Base-by-base conservation (phyloP, 2,797 vertebrate species). In the Diceros bicornis region DNA sequence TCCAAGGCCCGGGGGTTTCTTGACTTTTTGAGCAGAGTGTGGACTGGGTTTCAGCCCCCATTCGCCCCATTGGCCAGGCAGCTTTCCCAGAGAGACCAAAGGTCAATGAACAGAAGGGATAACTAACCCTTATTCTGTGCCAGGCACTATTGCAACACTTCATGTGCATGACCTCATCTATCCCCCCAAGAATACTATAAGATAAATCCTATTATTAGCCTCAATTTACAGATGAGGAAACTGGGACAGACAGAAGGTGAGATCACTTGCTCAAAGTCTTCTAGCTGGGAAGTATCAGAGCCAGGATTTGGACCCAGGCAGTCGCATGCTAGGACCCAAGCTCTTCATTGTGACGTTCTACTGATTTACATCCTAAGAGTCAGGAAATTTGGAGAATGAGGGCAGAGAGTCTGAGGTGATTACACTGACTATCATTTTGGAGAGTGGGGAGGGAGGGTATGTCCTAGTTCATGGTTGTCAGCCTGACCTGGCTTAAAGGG, bases 191-290 rank as follows among this genome's bases (percentile, higher is more conserved):
- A 84, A 44, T 21, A 32, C 68, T 88, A 57, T 8, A 44, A 79
- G 17, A 47, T 83, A 81, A 88, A 83, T 52, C 29, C 3, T n/a
- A 21, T 50, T 61, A 78, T 47, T 75, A 62, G 61, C 10, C 5
- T 79, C 61, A 59, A 14, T 93, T 90, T 68, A 78, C 17, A 91
- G 50, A 74, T 57, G 71, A 96, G 66, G 27, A 85, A 57, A 59
- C 13, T 9, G 55, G 16, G 27, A 50, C 32, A 91, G 61, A 17
- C 91, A 18, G 41, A 62, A 57, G 50, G 81, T 17, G 21, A 77
- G 27, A 72, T 32, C 29, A 61, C 13, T 77, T 72, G 41, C 21
- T 55, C 18, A 57, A 81, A 20, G 52, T 88, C 88, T 29, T 44
- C 25, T 32, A 18, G 13, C 34, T 44, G 27, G 50, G n/a, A 61